Evolutionary conservation across 2,113 vertebrate species (phyloP), one percentile per base, ranked within the genome.

Genomic region (Cyanistes caeruleus): DNA sequence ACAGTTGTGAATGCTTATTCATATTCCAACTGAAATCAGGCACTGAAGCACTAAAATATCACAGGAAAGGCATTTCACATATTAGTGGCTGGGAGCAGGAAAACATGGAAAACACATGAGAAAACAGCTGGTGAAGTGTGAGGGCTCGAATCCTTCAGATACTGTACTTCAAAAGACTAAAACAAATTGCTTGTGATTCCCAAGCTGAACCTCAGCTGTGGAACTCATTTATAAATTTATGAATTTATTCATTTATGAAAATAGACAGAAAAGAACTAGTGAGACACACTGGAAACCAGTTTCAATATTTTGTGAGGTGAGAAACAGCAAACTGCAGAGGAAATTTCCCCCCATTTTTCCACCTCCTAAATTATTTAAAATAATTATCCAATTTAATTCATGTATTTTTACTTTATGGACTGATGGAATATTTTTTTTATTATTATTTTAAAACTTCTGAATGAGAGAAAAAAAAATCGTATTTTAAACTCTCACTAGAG

Each of bases 401-500:
- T 19, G 46, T 13, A 3, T 55, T 79, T 80, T 53, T 49, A 15
- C 53, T 49, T 49, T 4, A 5, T 35, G 7, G 6, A 9, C 22
- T 58, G 51, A 46, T 10, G 35, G 35, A 46, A 52, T 21, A 11
- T 15, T 75, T 49, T 8, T 11, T 70, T 70, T 59, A 22, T 39
- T 37, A 9, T 37, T 12, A 41, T 39, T 91, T 76, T 27, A 24
- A 30, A 77, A 60, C 7, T 25, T 67, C 7, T 8, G 20, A 27
- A 1, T 3, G 10, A 53, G 3, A 13, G n/a, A 53, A 35, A 17
- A 56, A 35, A 17, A 33, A 37, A 6, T 6, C 17, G 3, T 13
- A 19, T 31, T 84, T 65, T 44, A 19, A 86, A 74, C 1, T 70
- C 21, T 77, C 94, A 87, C 93, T 89, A 96, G 96, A 95, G 94